Percentiles rank a stretch among this genome's conserved stretches.
phyloP scores from a whole-genome alignment of 2,113 vertebrate species.

The Perca schrenkii region DNA sequence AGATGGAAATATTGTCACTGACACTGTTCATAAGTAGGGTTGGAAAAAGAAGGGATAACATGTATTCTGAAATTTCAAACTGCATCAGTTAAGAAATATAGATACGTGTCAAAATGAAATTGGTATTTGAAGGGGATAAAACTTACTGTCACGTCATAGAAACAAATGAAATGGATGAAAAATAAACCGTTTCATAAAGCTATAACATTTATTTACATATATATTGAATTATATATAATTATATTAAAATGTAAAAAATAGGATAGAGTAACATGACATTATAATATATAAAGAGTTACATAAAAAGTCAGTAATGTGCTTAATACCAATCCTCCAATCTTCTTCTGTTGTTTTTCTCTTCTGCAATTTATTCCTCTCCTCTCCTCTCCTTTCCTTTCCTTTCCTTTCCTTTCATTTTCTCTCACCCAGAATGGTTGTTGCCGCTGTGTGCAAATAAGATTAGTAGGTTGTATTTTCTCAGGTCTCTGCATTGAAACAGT shows the following conservation, averaged over 20 bases:
- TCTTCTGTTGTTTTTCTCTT: not conserved
- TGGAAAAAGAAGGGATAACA: slow-evolving; percentile 3
- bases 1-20: slow-evolving; percentile 56
- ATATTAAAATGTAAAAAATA: not conserved
- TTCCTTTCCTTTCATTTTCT: not conserved
- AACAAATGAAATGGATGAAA: not conserved
- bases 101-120: not conserved
- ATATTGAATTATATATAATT: no score
- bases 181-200: not conserved
- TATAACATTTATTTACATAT: not conserved
- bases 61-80: not conserved
- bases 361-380: not conserved
- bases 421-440: slow-evolving; percentile 66
- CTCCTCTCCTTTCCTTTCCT: slow-evolving; percentile 5
- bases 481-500: slow-evolving; percentile 80
- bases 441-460: slow-evolving; percentile 82
- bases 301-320: not conserved
- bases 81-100: not conserved
- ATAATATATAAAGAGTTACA: not conserved
- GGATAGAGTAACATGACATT: not conserved
- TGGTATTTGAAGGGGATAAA: not conserved
- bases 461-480: slow-evolving; percentile 83
- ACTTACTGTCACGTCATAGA: not conserved
- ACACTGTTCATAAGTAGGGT: slow-evolving; percentile 23
- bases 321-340: not conserved